Base-by-base conservation (phyloP, 2,888 invertebrate genomes). In the Tipula unca region DNA sequence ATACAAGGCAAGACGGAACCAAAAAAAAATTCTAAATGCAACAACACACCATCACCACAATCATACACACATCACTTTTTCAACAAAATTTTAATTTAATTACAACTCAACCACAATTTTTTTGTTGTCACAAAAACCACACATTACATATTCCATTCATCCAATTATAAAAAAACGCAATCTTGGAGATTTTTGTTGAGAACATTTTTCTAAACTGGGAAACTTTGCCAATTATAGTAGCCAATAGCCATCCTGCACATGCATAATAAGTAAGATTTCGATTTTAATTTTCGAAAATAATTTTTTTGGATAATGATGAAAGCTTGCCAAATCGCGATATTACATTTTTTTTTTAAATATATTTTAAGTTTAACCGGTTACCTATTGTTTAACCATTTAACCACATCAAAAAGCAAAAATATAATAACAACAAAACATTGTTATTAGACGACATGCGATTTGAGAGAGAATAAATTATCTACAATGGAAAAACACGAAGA, bases 401-500 rank as follows among this genome's bases (percentile, higher is more conserved):
- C 69, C 69, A 69, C 69, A 69, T 69, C 69, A 69, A 69, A 20
- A 10, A 69, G 69, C 69, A 69, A 69, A 69, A 20, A 25, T 25
- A 25, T 69, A 69, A 69, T 69, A 69, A 69, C 69, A 69, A 69
- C 25, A 69, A 69, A 69, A 69, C 25, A 69, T 69, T 69, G 25
- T 69, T 69, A 25, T 69, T 69, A 69, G 69, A 69, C 69, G 69
- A 69, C 69, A 10, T 69, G 69, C 25, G 69, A 69, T 69, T 69
- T 69, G 69, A 69, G 69, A 69, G 69, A 69, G 69, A 69, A 69
- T 69, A 69, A 69, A 69, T 69, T 69, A 69, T 25, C 69, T 69
- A 25, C 17, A 17, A n/a, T 25, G 25, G 8, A 25, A 8, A 69
- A 69, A 69, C 48, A 48, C 48, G 48, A 48, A 48, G 48, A 69